Percentiles rank a stretch among this genome's conserved stretches.
Conservation (phyloP, 2,113 vertebrate species). For the Geococcyx californianus region DNA sequence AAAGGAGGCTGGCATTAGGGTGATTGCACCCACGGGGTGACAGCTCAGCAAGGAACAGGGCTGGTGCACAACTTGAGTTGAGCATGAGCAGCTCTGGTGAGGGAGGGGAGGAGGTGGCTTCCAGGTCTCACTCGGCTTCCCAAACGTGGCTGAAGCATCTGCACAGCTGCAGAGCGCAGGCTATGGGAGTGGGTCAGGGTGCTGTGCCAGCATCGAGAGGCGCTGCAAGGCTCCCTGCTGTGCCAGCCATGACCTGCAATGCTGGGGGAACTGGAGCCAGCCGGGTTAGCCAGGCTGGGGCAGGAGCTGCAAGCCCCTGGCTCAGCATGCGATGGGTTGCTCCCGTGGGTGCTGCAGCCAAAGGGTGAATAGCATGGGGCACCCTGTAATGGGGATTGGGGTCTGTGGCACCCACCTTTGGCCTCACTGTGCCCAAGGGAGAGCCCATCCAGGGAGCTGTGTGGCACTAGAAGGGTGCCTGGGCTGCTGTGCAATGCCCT, state of each 20-base stretch:
- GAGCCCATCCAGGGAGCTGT: not conserved
- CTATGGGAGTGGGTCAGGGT: rapidly evolving
- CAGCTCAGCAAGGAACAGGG: rapidly evolving
- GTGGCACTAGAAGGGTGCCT: rapidly evolving
- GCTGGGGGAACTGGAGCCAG: not conserved
- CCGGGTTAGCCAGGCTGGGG: not conserved
- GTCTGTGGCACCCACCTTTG: not conserved
- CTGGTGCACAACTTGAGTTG: rapidly evolving
- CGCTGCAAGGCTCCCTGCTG: rapidly evolving
- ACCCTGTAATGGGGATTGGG: not conserved
- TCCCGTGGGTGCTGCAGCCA: rapidly evolving
- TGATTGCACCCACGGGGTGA: not conserved
- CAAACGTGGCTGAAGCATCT: rapidly evolving
- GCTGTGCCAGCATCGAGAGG: rapidly evolving
- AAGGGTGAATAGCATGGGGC: rapidly evolving
- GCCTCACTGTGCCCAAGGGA: not conserved
- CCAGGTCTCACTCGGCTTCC: not conserved
- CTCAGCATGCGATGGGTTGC: not conserved
- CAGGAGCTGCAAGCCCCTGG: not conserved
- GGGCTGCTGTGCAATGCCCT: not conserved
- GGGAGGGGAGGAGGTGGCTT: not conserved
- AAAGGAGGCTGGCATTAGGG: not conserved
- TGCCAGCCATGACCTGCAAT: rapidly evolving
- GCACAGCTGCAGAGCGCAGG: rapidly evolving
- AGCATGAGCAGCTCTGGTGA: not conserved